These are phyloP conservation scores for Allygus modestus DNA, from an alignment of 2,888 invertebrate genomes.

Conservation along the genomic window DNA sequence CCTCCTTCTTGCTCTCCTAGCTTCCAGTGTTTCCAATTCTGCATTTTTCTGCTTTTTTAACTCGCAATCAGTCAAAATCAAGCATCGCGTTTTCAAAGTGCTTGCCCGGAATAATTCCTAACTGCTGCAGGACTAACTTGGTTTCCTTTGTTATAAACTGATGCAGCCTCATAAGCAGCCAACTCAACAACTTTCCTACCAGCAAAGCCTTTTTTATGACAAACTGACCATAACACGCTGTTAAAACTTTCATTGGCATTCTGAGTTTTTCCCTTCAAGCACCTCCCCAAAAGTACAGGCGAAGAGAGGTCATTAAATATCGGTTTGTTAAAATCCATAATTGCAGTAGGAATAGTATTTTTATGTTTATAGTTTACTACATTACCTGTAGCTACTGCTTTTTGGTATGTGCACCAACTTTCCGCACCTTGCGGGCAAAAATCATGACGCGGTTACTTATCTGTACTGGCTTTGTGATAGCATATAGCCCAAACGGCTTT, in stretches of 20 bases:
- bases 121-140: no score
- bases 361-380: slow-evolving; percentile 21
- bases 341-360: slow-evolving; percentile 23
- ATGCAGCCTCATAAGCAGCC: slow-evolving; percentile 6
- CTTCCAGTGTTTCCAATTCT: no score
- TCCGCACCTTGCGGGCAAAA: slow-evolving; percentile 64
- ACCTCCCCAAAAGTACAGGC: slow-evolving; percentile 17
- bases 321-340: not conserved
- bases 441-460: slow-evolving; percentile 69
- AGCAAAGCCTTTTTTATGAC: slow-evolving; percentile 16
- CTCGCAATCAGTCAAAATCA: no score
- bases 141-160: slow-evolving; percentile 2
- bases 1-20: no score
- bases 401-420: slow-evolving; percentile 68
- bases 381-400: slow-evolving; percentile 57
- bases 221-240: slow-evolving; percentile 15
- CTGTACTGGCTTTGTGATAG: slow-evolving; percentile 65
- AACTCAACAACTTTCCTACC: not conserved
- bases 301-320: not conserved
- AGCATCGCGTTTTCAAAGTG: no score
- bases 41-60: no score
- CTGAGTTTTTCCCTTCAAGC: slow-evolving; percentile 20
- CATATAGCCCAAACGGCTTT: slow-evolving; percentile 46
- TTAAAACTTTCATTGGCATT: not conserved
- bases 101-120: no score